Percentiles rank a stretch among this genome's conserved stretches.
phyloP scores from a whole-genome alignment of 2,113 vertebrate species.

The Oenanthe oenanthe region DNA sequence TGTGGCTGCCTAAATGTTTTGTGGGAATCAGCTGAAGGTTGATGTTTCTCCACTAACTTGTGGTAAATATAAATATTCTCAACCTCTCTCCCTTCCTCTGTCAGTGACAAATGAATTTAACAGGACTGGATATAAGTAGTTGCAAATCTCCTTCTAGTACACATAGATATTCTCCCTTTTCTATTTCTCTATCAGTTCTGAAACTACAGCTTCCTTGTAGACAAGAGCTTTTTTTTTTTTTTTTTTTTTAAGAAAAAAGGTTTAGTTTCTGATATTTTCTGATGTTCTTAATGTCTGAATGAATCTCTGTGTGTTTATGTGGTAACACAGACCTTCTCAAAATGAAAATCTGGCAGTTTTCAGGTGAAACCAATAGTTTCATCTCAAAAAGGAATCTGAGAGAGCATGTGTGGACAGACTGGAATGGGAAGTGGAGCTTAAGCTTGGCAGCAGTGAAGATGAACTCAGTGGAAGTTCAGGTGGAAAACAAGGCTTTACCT shows the following conservation, averaged over 20 bases:
- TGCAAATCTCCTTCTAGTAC: neutral
- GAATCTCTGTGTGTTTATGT: neutral
- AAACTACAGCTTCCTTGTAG: neutral
- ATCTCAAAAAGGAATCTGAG: neutral
- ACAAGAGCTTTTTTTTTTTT: neutral
- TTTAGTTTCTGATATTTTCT: neutral
- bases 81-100: neutral
- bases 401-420: neutral
- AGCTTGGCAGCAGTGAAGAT: neutral
- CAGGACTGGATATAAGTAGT: neutral
- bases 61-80: neutral
- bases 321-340: neutral
- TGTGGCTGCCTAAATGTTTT: neutral
- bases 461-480: neutral
- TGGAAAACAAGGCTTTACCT: neutral
- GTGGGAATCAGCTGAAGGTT: neutral
- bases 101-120: neutral
- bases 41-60: neutral
- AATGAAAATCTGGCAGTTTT: neutral
- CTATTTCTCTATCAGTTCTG: neutral
- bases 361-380: neutral
- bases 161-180: neutral
- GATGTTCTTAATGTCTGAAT: neutral
- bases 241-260: no score
- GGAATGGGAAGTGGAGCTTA: neutral